These are phyloP conservation scores for Phylloscopus whistleri DNA, from an alignment of 2,113 vertebrate species.

Conservation along the genomic window DNA sequence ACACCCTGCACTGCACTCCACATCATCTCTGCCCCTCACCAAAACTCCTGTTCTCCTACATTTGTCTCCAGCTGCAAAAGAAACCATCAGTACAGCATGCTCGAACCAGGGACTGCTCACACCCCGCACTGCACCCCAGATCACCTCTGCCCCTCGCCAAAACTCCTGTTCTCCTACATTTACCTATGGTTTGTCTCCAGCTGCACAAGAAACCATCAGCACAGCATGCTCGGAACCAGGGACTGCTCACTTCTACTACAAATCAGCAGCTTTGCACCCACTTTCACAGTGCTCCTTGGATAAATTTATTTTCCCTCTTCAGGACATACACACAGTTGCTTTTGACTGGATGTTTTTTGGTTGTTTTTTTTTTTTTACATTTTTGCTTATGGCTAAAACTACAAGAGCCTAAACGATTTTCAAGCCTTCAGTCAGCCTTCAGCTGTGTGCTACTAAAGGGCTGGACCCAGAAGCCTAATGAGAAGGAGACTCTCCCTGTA, in stretches of 20 bases:
- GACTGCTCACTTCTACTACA: neutral
- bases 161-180: neutral
- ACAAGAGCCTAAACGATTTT: neutral
- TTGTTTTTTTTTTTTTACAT: neutral
- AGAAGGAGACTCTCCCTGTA: neutral
- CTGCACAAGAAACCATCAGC: neutral
- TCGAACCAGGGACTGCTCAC: rapidly evolving
- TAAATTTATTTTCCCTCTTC: neutral
- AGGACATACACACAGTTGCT: rapidly evolving
- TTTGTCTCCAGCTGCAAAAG: too few species aligned
- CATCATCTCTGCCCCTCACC: too few species aligned
- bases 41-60: too few species aligned
- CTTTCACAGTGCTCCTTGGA: neutral
- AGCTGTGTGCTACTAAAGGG: neutral
- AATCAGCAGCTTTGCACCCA: neutral
- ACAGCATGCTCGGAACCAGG: neutral
- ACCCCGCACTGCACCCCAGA: rapidly evolving
- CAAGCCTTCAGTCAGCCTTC: neutral
- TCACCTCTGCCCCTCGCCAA: neutral
- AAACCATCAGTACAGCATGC: too few species aligned
- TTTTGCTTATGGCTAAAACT: neutral
- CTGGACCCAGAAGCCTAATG: neutral
- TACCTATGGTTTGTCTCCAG: neutral
- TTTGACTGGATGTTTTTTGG: neutral
- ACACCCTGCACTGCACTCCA: too few species aligned